These are phyloP conservation scores for Anoplopoma fimbria DNA, from an alignment of 2,113 vertebrate species.

Conservation along the genomic window DNA sequence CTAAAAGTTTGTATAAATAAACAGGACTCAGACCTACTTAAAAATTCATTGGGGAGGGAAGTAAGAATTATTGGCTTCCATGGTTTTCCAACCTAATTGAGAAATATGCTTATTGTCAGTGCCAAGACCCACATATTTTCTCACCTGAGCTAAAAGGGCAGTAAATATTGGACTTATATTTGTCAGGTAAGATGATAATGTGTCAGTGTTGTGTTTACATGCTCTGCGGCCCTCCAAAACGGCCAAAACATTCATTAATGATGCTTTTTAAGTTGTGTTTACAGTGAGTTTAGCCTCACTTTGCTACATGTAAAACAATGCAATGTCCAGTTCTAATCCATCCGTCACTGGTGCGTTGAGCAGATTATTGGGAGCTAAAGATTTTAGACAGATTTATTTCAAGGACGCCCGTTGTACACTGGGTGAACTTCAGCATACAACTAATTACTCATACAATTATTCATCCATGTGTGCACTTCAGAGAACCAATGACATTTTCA, in stretches of 20 bases:
- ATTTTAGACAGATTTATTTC: slow-evolving; percentile 5
- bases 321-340: background rate
- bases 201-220: no score
- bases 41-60: background rate
- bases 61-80: background rate
- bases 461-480: background rate
- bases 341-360: background rate
- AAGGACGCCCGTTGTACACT: background rate
- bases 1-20: slow-evolving; percentile 47
- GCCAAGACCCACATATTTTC: background rate
- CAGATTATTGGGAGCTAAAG: slow-evolving; percentile 9
- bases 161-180: background rate
- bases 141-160: background rate
- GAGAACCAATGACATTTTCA: slow-evolving; percentile 16
- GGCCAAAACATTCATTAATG: background rate
- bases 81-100: background rate
- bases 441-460: slow-evolving; percentile 36
- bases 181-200: no score
- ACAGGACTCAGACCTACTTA: slow-evolving; percentile 5
- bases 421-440: slow-evolving; percentile 24
- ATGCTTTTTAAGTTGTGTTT: background rate
- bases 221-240: background rate
- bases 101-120: background rate
- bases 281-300: background rate
- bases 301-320: background rate